Base-by-base conservation (phyloP, 2,113 vertebrate species). In the Atractosteus spatula region DNA sequence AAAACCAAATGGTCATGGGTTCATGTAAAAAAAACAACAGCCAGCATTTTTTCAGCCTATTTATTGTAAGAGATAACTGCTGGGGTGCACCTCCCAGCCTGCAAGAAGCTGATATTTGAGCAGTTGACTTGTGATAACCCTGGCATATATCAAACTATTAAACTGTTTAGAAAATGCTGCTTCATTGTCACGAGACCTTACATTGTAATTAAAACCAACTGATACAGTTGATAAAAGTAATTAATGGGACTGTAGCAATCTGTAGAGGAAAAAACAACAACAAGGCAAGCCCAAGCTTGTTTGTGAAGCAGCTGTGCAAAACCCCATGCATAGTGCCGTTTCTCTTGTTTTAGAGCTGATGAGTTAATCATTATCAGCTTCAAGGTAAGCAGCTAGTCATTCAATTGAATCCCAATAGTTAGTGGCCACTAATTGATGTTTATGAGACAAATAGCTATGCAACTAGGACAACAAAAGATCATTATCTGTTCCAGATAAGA, bases 341-440 rank as follows among this genome's bases (percentile, higher is more conserved):
- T 7, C 8, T 29, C 11, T 65, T 65, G 12, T 43, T 17, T 65
- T 29, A 41, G 29, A 65, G 3, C 16, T 65, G 62, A 41, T 41
- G 41, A 65, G 29, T 65, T 7, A 65, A 65, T 65, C 41, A 41
- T 65, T 65, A 29, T 65, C 41, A 41, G 12, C 62, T 41, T 10
- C 62, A 41, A 69, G 11, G 5, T 42, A 57, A 13, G 55, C 51
- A 56, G 55, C 54, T 41, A 69, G 13, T 41, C 12, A 43, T 41
- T 41, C 17, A 8, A 12, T 55, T 47, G 59, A 51, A 72, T 63
- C 41, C 41, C 12, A 14, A 13, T 55, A 12, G 44, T 29, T 64
- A 29, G 6, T 29, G 61, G 6, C 62, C 62, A 66, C 66, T 72
- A 72, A 56, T 72, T 54, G 41, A 72, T 12, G 16, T 66, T 72